These are phyloP conservation scores for Perccottus glenii DNA, from an alignment of 2,113 vertebrate genomes.

Conservation along the genomic window DNA sequence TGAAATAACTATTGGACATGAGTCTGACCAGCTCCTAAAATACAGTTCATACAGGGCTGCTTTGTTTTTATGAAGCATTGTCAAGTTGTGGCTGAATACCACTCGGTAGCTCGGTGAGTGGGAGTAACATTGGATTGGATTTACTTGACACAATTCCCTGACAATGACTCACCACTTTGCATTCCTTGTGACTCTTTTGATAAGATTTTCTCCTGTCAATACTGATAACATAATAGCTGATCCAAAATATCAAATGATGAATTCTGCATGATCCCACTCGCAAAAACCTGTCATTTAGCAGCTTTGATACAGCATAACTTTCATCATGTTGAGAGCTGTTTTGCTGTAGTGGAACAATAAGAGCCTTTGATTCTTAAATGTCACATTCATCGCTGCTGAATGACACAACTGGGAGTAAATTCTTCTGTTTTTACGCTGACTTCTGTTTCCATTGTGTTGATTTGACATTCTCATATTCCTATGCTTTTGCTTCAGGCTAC, in stretches of 20 bases:
- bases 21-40: no score
- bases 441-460: neutral
- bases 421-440: neutral
- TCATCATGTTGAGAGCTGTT: neutral
- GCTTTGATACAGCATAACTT: neutral
- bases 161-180: neutral
- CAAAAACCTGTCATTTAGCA: neutral
- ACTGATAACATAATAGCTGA: neutral
- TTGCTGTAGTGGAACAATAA: neutral
- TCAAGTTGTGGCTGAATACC: no score
- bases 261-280: neutral
- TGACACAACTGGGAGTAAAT: neutral
- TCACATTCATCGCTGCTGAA: neutral
- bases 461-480: no score
- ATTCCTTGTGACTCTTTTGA: neutral
- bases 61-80: no score
- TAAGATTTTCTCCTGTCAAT: neutral
- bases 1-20: no score
- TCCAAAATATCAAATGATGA: neutral
- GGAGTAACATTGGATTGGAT: no score
- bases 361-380: conserved; percentile 6
- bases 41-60: no score
- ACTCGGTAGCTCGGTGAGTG: no score
- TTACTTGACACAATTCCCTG: no score
- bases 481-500: no score